These are phyloP conservation scores for Notothenia coriiceps DNA, from an alignment of 2,113 vertebrate genomes.

Conservation along the genomic window DNA sequence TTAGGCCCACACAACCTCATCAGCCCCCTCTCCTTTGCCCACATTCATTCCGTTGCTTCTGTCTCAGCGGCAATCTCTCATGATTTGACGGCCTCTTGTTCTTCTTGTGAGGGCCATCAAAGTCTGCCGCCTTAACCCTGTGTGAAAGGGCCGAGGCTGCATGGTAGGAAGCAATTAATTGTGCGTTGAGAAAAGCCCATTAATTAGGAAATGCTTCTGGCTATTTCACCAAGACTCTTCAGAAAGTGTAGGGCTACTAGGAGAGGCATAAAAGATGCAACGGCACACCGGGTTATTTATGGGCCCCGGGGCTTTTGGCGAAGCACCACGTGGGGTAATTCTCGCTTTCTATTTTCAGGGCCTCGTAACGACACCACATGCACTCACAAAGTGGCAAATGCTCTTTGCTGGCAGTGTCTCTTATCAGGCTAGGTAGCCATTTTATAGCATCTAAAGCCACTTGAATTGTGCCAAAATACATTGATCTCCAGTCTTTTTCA, in stretches of 20 bases:
- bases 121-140: constrained; percentile 58
- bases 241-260: constrained; percentile 59
- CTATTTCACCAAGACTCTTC: constrained; percentile 68
- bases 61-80: constrained; percentile 54
- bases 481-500: background rate
- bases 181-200: constrained; percentile 65
- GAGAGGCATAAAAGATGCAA: constrained; percentile 70
- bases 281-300: constrained; percentile 77
- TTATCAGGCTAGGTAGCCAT: constrained; percentile 23
- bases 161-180: constrained; percentile 74
- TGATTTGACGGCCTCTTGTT: constrained; percentile 62
- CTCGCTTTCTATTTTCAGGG: constrained; percentile 58
- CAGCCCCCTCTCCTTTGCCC: constrained; percentile 27
- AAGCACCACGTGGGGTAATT: constrained; percentile 55
- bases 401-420: constrained; percentile 47
- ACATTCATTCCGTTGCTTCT: constrained; percentile 40
- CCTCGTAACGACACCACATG: constrained; percentile 48
- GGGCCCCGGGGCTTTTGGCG: constrained; percentile 51
- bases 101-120: constrained; percentile 70
- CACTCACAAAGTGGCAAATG: constrained; percentile 58
- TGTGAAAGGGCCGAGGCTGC: constrained; percentile 56
- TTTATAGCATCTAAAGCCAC: constrained; percentile 28
- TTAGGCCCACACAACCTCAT: constrained; percentile 27
- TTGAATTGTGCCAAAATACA: background rate
- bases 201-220: constrained; percentile 77